Evolutionary conservation across 2,113 vertebrate species (phyloP).

Genomic region (Oxyura jamaicensis): DNA sequence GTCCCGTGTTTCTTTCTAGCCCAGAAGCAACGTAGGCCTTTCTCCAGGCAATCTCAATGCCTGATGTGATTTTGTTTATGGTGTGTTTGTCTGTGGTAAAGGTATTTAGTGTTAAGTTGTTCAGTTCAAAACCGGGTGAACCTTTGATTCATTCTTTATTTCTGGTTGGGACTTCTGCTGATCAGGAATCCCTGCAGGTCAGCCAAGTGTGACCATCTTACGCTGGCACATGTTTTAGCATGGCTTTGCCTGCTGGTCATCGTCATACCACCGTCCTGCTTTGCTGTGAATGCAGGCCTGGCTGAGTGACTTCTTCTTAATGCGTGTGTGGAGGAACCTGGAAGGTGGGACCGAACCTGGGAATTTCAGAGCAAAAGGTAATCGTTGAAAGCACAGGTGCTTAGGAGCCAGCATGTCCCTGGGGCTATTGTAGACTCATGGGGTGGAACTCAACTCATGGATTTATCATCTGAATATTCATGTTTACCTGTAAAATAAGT

Average conservation of each 20-base stretch:
- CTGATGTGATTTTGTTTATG: not conserved
- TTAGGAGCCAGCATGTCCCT: not conserved
- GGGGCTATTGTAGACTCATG: not conserved
- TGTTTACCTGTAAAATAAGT: not conserved
- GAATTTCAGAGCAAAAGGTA: not conserved
- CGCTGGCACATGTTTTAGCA: not conserved
- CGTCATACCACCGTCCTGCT: not conserved
- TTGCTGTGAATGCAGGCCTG: not conserved
- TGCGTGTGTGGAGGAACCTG: rapidly evolving
- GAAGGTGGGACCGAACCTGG: not conserved
- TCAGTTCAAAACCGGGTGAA: not conserved
- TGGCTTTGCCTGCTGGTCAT: not conserved
- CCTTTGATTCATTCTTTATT: not conserved
- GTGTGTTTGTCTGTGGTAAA: not conserved
- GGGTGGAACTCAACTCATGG: not conserved
- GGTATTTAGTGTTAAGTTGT: not conserved
- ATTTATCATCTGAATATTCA: not conserved
- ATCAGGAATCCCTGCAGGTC: not conserved
- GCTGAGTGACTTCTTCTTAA: not conserved
- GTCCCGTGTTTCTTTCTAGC: not conserved
- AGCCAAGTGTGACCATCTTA: not conserved
- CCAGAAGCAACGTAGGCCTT: not conserved
- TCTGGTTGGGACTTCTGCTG: not conserved
- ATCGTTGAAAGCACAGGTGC: not conserved
- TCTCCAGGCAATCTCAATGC: not conserved